A percentile compares a stretch with the other conserved stretches of the same genome.
Evolutionary conservation across 1,140 invertebrate genomes (phyloP).

Genomic region (Anthonomus grandis): DNA sequence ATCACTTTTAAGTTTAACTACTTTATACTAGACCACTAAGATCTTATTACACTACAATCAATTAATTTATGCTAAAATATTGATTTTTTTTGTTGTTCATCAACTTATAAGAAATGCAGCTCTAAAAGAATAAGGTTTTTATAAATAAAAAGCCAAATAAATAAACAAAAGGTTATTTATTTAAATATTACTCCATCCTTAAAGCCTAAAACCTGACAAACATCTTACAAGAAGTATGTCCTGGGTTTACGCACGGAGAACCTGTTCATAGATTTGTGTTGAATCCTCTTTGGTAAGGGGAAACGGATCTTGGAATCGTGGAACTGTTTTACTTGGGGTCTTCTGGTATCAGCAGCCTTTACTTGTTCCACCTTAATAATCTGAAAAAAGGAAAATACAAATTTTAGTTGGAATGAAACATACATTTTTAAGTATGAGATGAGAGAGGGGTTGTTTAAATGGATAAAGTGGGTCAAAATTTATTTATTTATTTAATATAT

Average conservation of each 20-base stretch:
- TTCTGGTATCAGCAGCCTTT: conserved; percentile 79
- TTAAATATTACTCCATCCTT: conserved; percentile 1
- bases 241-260: conserved; percentile 89
- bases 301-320: conserved; percentile 95
- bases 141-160: background rate
- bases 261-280: conserved; percentile 72
- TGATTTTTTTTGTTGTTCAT: no score
- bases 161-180: conserved; percentile 15
- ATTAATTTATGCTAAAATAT: no score
- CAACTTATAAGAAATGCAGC: no score
- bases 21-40: no score
- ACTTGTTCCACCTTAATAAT: conserved; percentile 97
- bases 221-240: conserved; percentile 84
- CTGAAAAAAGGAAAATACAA: conserved; percentile 54
- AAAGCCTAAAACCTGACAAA: conserved; percentile 5
- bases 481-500: no score
- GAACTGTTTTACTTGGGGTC: conserved; percentile 97
- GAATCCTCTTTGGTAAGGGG: conserved; percentile 92
- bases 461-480: no score
- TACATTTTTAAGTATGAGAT: background rate
- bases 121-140: no score
- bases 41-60: no score
- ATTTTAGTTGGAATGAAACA: background rate
- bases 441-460: background rate
- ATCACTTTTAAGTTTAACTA: no score